Percentiles rank a stretch among this genome's conserved stretches.
These are phyloP conservation scores for Catagonus wagneri DNA, from an alignment of 2,113 vertebrate species.

Conservation along the genomic window DNA sequence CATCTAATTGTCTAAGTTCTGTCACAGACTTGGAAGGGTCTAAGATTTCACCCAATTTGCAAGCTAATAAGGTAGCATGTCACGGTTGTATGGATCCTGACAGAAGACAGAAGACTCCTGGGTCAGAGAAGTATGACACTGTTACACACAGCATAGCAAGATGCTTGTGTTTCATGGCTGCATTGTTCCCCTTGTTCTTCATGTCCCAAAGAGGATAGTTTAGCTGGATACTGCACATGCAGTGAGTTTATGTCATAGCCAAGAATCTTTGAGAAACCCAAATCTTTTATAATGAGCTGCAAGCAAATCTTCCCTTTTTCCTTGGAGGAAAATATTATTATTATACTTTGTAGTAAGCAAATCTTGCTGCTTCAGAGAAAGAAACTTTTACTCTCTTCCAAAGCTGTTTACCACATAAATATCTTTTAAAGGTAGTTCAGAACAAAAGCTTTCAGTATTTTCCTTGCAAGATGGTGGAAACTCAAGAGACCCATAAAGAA, in stretches of 20 bases:
- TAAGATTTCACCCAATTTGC: background rate
- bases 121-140: background rate
- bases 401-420: background rate
- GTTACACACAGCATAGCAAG: background rate
- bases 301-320: background rate
- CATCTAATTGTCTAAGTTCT: conserved; percentile 11
- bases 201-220: background rate
- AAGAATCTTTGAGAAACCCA: background rate
- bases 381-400: background rate
- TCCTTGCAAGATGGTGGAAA: background rate
- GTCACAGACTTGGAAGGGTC: background rate
- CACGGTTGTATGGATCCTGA: background rate
- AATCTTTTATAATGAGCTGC: background rate
- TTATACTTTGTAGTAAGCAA: background rate
- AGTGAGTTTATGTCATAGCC: background rate
- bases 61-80: background rate
- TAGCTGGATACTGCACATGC: background rate
- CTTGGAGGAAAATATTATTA: background rate
- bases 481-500: background rate
- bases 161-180: background rate
- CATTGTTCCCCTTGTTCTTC: background rate
- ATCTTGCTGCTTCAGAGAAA: background rate
- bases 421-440: background rate
- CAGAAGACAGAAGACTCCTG: background rate
- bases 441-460: background rate